phyloP scores from a whole-genome alignment of 2,797 vertebrate species.

The Mormyrops boulengeri region DNA sequence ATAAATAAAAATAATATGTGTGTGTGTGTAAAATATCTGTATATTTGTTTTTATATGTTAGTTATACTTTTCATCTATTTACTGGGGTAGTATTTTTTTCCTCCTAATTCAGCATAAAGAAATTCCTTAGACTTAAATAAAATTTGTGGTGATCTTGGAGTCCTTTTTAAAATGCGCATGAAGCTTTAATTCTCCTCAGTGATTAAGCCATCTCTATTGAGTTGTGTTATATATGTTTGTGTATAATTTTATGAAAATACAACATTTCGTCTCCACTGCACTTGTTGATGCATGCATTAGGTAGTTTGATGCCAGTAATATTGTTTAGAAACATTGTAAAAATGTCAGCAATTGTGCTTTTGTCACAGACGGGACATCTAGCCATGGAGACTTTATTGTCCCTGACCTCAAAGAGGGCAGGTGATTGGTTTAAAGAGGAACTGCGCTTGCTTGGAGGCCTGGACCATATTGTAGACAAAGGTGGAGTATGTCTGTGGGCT shows the following conservation, averaged over 20 bases:
- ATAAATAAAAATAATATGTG: too few species aligned
- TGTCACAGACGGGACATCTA: slow-evolving; percentile 81
- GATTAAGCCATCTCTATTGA: background rate
- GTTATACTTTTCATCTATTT: background rate
- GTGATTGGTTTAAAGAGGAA: slow-evolving; percentile 99
- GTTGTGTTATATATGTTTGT: background rate
- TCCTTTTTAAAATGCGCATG: background rate
- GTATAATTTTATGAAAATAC: background rate
- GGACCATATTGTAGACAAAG: slow-evolving; percentile 98
- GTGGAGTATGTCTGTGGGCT: slow-evolving; percentile 46
- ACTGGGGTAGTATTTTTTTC: background rate
- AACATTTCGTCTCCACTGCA: background rate
- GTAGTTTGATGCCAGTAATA: background rate
- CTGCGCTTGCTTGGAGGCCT: slow-evolving; percentile 89
- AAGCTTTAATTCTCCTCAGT: background rate
- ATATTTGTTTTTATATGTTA: background rate
- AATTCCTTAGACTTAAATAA: background rate
- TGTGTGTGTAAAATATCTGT: background rate
- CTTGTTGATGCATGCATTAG: background rate
- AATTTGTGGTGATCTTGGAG: background rate
- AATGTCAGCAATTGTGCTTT: background rate
- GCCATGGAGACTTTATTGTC: slow-evolving; percentile 95
- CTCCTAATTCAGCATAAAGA: background rate
- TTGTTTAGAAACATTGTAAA: background rate
- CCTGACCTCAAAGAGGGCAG: slow-evolving; percentile 89